Conservation (phyloP, 2,797 vertebrate genomes). For the Mormyrus hasselquistii region DNA sequence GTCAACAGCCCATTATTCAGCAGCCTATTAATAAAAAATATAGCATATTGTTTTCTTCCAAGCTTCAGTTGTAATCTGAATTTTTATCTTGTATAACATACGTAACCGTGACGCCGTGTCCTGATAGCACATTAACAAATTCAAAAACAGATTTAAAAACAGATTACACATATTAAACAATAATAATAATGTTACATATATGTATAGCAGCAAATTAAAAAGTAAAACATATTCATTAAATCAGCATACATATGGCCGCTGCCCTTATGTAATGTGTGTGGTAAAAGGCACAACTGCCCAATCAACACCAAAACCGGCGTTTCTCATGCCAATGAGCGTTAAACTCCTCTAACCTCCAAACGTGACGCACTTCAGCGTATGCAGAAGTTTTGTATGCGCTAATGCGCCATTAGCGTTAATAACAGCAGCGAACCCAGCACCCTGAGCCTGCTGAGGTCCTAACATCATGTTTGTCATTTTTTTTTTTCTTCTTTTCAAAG, state of each 20-base stretch:
- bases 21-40: not conserved
- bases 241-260: not conserved
- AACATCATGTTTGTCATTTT: not conserved
- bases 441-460: not conserved
- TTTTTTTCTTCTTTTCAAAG: not conserved
- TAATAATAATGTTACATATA: not conserved
- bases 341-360: not conserved
- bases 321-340: not conserved
- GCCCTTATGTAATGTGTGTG: not conserved
- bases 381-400: not conserved
- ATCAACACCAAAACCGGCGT: not conserved
- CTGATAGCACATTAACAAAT: not conserved
- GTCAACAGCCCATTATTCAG: not conserved
- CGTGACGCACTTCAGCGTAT: not conserved
- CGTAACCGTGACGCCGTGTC: not conserved
- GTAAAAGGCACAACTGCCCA: not conserved
- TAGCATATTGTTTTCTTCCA: not conserved
- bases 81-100: not conserved
- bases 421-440: not conserved
- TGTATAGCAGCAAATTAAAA: not conserved
- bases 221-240: not conserved
- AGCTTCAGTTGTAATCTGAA: not conserved
- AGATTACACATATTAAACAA: not conserved
- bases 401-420: not conserved
- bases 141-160: not conserved